Conservation (phyloP, 2,797 vertebrate species). For the Silurus lanzhouensis region DNA sequence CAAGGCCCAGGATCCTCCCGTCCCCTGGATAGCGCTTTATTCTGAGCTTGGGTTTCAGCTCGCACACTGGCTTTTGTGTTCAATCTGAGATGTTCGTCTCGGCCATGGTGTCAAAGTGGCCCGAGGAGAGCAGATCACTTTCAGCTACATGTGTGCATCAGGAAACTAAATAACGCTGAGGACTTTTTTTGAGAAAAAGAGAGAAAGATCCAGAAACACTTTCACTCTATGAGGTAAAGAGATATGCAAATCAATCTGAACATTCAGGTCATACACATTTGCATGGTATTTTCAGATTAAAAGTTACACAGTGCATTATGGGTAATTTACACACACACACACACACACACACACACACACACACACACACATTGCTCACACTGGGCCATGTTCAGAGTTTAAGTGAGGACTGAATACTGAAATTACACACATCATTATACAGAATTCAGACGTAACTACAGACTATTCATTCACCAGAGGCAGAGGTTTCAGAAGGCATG, state of each 20-base stretch:
- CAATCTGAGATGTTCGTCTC: conserved; percentile 54
- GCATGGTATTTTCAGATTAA: conserved; percentile 23
- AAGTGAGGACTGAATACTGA: not conserved
- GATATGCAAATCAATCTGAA: conserved; percentile 30
- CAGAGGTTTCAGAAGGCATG: not conserved
- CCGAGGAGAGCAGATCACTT: conserved; percentile 47
- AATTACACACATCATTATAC: not conserved
- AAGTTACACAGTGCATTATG: conserved; percentile 5
- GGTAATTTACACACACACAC: not conserved
- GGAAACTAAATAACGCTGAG: conserved; percentile 60
- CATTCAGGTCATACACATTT: conserved; percentile 21
- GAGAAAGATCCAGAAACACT: conserved; percentile 23
- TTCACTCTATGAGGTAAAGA: conserved; percentile 28
- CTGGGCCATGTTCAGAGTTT: not conserved
- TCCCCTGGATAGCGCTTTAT: conserved; percentile 36
- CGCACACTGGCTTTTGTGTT: conserved; percentile 68
- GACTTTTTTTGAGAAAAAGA: conserved; percentile 20
- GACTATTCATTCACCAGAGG: too few species aligned
- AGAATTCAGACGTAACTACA: not conserved
- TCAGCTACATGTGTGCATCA: conserved; percentile 49
- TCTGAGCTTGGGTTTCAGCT: conserved; percentile 67
- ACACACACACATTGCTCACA: not conserved
- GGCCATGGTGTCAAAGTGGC: conserved; percentile 44
- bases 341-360: not conserved
- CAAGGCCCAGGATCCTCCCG: conserved; percentile 17